These are phyloP conservation scores for Sinohyriopsis cumingii DNA, from an alignment of 2,888 invertebrate genomes.

Conservation along the genomic window DNA sequence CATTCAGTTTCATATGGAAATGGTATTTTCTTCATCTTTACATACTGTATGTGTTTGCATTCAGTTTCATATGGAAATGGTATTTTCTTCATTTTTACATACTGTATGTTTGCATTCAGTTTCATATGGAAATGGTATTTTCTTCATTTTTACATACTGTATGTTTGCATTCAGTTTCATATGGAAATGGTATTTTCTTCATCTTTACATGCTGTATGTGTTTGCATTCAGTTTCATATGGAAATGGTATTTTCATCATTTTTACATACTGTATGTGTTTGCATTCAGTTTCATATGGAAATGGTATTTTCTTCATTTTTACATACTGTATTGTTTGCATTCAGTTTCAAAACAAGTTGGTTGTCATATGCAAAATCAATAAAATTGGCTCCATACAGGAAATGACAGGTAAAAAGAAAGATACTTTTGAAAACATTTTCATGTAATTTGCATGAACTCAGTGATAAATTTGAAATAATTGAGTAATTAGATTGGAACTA, in stretches of 20 bases:
- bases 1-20: constrained; percentile 30
- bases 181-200: constrained; percentile 40
- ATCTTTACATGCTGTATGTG: too few relatives aligned
- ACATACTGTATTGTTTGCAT: too few relatives aligned
- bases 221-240: constrained; percentile 17
- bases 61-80: constrained; percentile 43
- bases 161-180: constrained; percentile 3
- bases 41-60: too few relatives aligned
- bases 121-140: constrained; percentile 41
- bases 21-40: constrained; percentile 25
- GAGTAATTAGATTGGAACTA: too few relatives aligned
- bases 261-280: too few relatives aligned
- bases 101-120: too few relatives aligned
- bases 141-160: background rate
- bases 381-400: too few relatives aligned
- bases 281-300: constrained; percentile 28
- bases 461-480: too few relatives aligned
- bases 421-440: too few relatives aligned
- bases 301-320: constrained; percentile 28
- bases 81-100: constrained; percentile 11
- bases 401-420: too few relatives aligned
- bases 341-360: background rate
- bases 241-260: constrained; percentile 35
- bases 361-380: background rate
- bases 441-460: too few relatives aligned